Evolutionary conservation across 1,140 invertebrate species (phyloP).

Genomic region (Musca domestica): DNA sequence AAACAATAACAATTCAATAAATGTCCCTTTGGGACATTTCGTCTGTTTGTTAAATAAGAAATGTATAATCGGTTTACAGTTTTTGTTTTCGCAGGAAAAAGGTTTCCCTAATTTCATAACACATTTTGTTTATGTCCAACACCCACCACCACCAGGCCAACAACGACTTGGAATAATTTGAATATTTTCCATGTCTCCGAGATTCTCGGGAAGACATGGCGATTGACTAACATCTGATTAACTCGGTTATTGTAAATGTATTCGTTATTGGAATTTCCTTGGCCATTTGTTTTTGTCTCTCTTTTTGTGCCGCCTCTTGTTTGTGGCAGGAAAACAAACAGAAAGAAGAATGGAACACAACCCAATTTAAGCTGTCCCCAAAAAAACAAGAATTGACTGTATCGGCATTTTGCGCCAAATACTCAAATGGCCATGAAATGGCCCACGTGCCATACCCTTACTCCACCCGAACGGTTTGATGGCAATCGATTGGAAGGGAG

Average conservation of each 20-base stretch:
- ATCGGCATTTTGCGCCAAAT: constrained; percentile 8
- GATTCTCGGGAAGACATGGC: not conserved
- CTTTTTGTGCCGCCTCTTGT: not conserved
- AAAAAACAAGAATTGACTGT: not conserved
- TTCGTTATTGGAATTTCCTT: not conserved
- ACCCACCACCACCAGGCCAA: too few species aligned
- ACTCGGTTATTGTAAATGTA: constrained; percentile 10
- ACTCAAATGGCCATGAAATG: constrained; percentile 4
- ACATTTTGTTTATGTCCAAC: not conserved
- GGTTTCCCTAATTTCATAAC: constrained; percentile 3
- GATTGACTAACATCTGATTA: constrained; percentile 9
- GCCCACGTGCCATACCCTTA: too few species aligned
- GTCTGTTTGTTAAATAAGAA: not conserved
- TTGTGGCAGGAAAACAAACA: not conserved
- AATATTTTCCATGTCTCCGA: too few species aligned
- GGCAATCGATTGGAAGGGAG: too few species aligned
- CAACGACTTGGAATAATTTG: too few species aligned
- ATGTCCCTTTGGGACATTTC: too few species aligned
- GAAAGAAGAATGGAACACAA: not conserved
- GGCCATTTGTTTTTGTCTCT: not conserved
- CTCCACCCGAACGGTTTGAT: too few species aligned
- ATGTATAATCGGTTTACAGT: constrained; percentile 1
- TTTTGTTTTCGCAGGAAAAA: not conserved
- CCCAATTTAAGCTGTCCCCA: not conserved
- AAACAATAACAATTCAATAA: too few species aligned